Evolutionary conservation across 2,797 vertebrate species (phyloP), one percentile per base, ranked within the genome.

Genomic region (Enteromius treurensis): DNA sequence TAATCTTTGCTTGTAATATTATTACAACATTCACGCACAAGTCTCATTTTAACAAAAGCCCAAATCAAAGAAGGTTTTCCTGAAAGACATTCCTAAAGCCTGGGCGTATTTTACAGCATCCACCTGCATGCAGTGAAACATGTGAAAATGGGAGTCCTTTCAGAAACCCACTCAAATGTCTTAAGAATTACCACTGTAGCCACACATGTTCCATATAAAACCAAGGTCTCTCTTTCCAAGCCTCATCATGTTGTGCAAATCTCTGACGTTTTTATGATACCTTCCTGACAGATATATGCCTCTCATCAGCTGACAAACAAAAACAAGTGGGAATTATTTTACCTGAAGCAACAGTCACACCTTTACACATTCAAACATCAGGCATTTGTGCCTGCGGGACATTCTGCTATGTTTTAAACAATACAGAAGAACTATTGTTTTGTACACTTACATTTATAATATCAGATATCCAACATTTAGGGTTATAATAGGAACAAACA

Each of bases 61-160:
- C 11, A 47, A 49, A 34, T 51, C 11, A 71, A 62, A 68, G 19
- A 77, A 58, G 13, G 9, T 45, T 69, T 82, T 69, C 62, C 58
- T 7, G 45, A 37, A 29, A n/a, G 17, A 55, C 60, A 37, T 75
- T 60, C 19, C 69, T 83, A 42, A 40, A 74, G 75, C 37, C 47
- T 51, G 62, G 80, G 10, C 40, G 21, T 11, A 87, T 81, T 88
- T 87, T 84, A 87, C 55, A 58, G 75, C 74, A 40, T 84, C 81
- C 83, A 86, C 85, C 85, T 85, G 81, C 80, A 70, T 60, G 51
- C 26, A 49, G 68, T 73, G 37, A 86, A 82, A 85, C 68, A 74
- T 51, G 67, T 79, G 23, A 85, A 80, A 74, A 65, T 55, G 21
- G 10, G 23, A 70, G 64, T 79, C 60, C 75, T 9, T 42, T 34